Evolutionary conservation across 2,113 vertebrate genomes (phyloP).

Genomic region (Barnardius zonarius): DNA sequence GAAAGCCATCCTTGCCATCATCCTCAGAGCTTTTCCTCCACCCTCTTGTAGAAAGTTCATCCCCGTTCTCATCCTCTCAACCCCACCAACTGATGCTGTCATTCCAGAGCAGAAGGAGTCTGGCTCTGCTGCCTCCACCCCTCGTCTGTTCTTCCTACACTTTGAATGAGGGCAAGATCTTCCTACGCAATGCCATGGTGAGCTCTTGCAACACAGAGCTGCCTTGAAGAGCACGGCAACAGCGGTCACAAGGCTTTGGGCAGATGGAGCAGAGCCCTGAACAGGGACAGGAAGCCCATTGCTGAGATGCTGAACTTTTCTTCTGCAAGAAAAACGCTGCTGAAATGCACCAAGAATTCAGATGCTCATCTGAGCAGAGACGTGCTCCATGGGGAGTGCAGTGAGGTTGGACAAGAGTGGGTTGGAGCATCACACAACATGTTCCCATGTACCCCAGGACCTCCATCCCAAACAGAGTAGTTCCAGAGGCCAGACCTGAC

Average conservation of each 20-base stretch:
- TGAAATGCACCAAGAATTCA: not conserved
- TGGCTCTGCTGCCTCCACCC: not conserved
- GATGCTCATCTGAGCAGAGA: not conserved
- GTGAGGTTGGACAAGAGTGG: rapidly evolving
- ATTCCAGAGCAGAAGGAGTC: not conserved
- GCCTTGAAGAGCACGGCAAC: not conserved
- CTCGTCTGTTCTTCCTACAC: rapidly evolving
- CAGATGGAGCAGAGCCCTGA: not conserved
- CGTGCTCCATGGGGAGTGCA: not conserved
- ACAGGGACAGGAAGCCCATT: rapidly evolving
- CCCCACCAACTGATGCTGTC: not conserved
- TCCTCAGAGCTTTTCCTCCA: not conserved
- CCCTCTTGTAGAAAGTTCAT: not conserved
- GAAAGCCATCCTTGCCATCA: slow-evolving; percentile 13
- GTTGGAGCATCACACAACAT: rapidly evolving
- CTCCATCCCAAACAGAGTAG: not conserved
- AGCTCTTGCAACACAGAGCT: not conserved
- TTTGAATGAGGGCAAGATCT: not conserved
- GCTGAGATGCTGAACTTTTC: not conserved
- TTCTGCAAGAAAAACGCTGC: not conserved
- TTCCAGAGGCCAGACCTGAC: not conserved
- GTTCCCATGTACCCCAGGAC: not conserved
- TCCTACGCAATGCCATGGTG: not conserved
- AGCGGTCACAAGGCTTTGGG: rapidly evolving
- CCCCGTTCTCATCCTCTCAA: not conserved